Evolutionary conservation across 1,140 invertebrate species (phyloP), one percentile per base, ranked within the genome.

Genomic region (Zaprionus gabonicus): DNA sequence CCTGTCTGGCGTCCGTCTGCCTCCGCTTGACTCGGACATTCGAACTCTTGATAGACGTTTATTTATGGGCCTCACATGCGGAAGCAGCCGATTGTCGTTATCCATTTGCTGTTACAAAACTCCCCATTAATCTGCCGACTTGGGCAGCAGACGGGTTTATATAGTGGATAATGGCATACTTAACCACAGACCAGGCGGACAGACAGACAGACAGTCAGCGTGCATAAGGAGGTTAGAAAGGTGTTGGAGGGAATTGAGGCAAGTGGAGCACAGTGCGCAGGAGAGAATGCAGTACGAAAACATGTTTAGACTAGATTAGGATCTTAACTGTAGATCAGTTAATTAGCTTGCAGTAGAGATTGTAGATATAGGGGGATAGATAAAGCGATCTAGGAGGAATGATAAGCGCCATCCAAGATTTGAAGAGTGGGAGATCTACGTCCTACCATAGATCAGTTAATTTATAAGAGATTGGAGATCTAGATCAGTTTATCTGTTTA

Each of bases 21-120:
- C 31, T 51, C 31, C 27, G 56, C 51, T 71, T 65, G 36, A 44
- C 51, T 71, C 51, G 36, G 20, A 55, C 27, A 23, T 31, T 28
- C 34, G 55, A 53, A 64, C 49, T 62, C 63, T 74, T 68, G 20
- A 66, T 63, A 72, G 65, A 28, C 76, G 59, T 63, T 83, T 71
- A 27, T 83, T 80, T 88, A 87, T 88, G 78, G 77, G 46, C 69
- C 55, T 69, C 80, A 70, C 71, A 90, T 90, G 84, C 84, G 84
- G 84, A 88, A 88, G 75, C 85, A 71, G 82, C 82, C 28, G 34
- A 17, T 59, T 57, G 57, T 69, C 66, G 71, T 62, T 68, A 64
- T 36, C 25, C 59, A 56, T 41, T 86, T 69, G 78, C 67, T 70
- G 34, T 83, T 78, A 69, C 49, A 64, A 68, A 76, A 83, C 73